Evolutionary conservation across 2,888 invertebrate species (phyloP), one percentile per base, ranked within the genome.

Genomic region (Ophioninae sp.): DNA sequence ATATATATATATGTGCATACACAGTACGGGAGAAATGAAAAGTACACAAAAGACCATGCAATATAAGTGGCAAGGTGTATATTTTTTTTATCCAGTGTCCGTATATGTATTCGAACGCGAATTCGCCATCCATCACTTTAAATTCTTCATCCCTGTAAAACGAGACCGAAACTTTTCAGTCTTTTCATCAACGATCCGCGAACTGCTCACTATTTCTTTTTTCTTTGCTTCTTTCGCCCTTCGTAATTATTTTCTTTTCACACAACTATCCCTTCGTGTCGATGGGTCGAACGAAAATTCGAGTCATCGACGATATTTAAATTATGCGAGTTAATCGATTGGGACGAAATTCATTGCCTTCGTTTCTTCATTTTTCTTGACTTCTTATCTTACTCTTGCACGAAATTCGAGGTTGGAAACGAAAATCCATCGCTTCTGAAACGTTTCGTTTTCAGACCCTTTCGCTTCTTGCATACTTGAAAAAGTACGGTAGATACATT

Each of bases 31-130:
- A 10, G 1, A 44, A 44, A 2, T 30, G 30, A 44, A 44, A 44
- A 44, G 44, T 68, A 81, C 65, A 44, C 67, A 63, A 74, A 78
- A 56, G 67, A 74, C 61, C 73, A 72, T 73, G 79, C 79, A 61
- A 37, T 51, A 41, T 51, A 68, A 68, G 37, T 79, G 81, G 77
- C 85, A 84, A 84, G 81, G 86, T 85, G 85, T 83, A 83, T 63
- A 41, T 61, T 69, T 44, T 44, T 44, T 44, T 44, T 44, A 10
- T 44, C 44, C 44, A 44, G 44, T 44, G 44, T 5, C 44, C 10
- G 10, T 44, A 44, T 44, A 44, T 44, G 10, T 44, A 44, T 41
- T 68, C 68, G 68, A 77, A n/a, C 59, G n/a, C 59, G n/a, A 77
- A 39, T 67, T 59, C 6, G 41, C 67, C 58, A 51, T 56, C 68